Evolutionary conservation across 2,113 vertebrate species (phyloP).

Genomic region (Calyptomena viridis): DNA sequence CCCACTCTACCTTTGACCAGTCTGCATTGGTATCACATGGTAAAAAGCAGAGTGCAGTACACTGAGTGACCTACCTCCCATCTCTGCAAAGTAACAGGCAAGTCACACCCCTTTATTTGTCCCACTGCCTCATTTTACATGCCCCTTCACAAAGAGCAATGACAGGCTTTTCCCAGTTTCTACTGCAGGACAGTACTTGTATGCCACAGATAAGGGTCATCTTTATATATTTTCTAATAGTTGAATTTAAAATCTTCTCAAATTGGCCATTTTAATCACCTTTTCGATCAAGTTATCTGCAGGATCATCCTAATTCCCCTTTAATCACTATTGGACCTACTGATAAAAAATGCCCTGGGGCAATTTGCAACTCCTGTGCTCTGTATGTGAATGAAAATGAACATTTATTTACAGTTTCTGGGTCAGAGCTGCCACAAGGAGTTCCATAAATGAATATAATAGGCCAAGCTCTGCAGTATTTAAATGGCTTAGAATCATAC

Average conservation of each 20-base stretch:
- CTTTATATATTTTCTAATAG: neutral
- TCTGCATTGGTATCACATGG: neutral
- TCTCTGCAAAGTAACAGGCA: neutral
- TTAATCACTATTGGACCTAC: neutral
- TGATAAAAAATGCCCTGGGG: neutral
- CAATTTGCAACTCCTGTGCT: neutral
- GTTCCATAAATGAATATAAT: neutral
- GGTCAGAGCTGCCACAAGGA: neutral
- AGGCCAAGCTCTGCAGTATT: neutral
- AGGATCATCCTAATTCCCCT: neutral
- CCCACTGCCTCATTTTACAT: neutral
- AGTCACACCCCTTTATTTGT: neutral
- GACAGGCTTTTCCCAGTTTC: neutral
- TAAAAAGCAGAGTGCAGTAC: neutral
- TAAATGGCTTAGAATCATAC: neutral
- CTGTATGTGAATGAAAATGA: neutral
- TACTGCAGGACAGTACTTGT: neutral
- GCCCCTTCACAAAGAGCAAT: neutral
- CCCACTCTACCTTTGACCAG: neutral
- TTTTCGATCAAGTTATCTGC: neutral
- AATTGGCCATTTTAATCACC: neutral
- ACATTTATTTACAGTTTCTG: neutral
- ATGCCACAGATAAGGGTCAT: neutral
- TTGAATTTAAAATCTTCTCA: neutral
- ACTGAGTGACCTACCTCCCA: neutral